Percentiles rank a stretch among this genome's conserved stretches.
phyloP scores from a whole-genome alignment of 2,888 invertebrate species.

The Blomia tropicalis region DNA sequence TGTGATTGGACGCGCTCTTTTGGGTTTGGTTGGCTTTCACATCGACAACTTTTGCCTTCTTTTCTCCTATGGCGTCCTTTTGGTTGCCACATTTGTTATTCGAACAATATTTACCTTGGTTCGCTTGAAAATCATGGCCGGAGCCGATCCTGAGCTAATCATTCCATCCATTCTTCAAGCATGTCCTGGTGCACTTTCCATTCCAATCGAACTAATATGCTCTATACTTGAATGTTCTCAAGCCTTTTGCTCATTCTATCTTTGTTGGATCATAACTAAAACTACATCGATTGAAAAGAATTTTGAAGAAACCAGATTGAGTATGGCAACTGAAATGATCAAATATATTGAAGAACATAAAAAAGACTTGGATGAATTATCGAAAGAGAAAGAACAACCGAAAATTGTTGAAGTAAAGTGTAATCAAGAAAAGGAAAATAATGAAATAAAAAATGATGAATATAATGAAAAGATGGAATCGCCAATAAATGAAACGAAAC shows the following conservation, averaged over 20 bases:
- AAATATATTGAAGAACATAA: background rate
- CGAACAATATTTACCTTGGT: constrained; percentile 22
- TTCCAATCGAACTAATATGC: constrained; percentile 11
- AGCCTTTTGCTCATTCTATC: constrained; percentile 19
- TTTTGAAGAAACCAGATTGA: background rate
- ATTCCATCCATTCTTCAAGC: constrained; percentile 23
- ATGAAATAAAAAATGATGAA: background rate
- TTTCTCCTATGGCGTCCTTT: constrained; percentile 21
- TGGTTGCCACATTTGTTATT: constrained; percentile 21
- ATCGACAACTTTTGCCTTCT: constrained; percentile 24
- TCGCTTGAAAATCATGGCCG: constrained; percentile 14
- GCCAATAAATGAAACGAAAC: background rate
- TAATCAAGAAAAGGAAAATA: background rate
- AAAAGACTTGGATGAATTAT: too few species aligned
- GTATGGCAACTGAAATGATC: constrained; percentile 1
- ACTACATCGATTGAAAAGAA: background rate
- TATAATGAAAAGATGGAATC: too few species aligned
- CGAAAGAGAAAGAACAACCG: background rate
- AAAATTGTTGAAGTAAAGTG: background rate
- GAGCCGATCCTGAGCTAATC: constrained; percentile 8
- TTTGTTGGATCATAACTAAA: constrained; percentile 19
- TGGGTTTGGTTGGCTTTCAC: constrained; percentile 20
- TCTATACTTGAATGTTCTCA: constrained; percentile 19
- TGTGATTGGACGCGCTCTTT: constrained; percentile 14
- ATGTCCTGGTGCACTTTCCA: constrained; percentile 13